Conservation (phyloP, 2,797 vertebrate species). For the Scarus forsteni region DNA sequence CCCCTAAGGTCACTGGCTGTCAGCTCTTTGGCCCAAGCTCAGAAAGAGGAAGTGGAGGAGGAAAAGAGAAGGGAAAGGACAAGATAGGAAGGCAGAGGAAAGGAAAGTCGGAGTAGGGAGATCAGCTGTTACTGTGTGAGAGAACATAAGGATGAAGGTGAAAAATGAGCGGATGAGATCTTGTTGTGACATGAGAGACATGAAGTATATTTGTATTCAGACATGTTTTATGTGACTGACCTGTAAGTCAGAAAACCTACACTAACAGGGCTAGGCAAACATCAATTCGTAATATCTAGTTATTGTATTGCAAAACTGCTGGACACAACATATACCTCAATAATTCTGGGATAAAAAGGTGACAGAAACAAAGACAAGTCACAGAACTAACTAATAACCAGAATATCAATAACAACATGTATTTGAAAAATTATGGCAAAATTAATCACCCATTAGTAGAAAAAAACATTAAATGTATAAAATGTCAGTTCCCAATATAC, state of each 20-base stretch:
- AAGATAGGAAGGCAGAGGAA: constrained; percentile 6
- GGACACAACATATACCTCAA: too few species aligned
- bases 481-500: too few species aligned
- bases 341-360: too few species aligned
- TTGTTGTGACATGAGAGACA: constrained; percentile 11
- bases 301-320: too few species aligned
- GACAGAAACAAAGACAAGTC: too few species aligned
- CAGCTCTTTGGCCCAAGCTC: constrained; percentile 73
- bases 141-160: constrained; percentile 20
- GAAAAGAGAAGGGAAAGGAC: neutral
- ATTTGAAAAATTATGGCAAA: too few species aligned
- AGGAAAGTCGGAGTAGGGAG: constrained; percentile 17
- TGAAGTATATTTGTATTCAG: constrained; percentile 15
- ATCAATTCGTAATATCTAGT: too few species aligned
- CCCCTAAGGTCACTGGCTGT: constrained; percentile 78
- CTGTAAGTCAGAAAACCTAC: neutral
- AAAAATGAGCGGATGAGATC: constrained; percentile 22
- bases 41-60: constrained; percentile 51
- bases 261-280: neutral
- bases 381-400: too few species aligned
- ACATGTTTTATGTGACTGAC: constrained; percentile 17
- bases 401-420: too few species aligned
- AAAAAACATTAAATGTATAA: too few species aligned
- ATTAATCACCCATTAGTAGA: too few species aligned
- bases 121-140: constrained; percentile 6